Base-by-base conservation (phyloP, 2,888 invertebrate genomes). In the Mimas tiliae region DNA sequence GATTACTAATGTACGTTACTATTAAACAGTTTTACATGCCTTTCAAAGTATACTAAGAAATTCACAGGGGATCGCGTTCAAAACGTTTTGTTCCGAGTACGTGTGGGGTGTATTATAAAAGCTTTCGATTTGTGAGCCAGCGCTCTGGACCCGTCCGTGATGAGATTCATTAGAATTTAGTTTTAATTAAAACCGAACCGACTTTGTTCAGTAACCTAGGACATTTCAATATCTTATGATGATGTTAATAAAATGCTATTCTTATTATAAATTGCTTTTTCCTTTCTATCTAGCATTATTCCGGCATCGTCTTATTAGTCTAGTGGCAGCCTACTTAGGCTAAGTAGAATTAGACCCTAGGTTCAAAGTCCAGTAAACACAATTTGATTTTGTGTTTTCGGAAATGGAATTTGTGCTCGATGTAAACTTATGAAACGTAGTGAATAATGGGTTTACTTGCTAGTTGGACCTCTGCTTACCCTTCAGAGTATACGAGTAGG, bases 111-210 rank as follows among this genome's bases (percentile, higher is more conserved):
- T 51, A 27, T 45, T 58, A 38, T 58, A 58, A 58, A 58, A 58
- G 58, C 58, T 58, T 58, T 58, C 58, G 58, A 58, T 58, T 58
- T 42, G 58, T 42, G 19, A 42, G 38, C 58, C 14, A n/a, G 42
- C 42, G 19, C 38, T 58, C 38, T 42, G 19, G 19, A 19, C 58
- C 11, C 38, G 19, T 34, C 58, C 19, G 12, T 19, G 42, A 38
- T 58, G 58, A 21, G 58, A 42, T 58, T 58, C 42, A 58, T 58
- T 58, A 58, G 58, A 58, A 58, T 58, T 58, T 58, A 58, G 58
- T 58, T 58, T 58, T 58, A 58, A 38, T 42, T 58, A 38, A 64
- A 45, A 33, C 6, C 14, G 3, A 6, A 52, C 27, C 12, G 27
- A 45, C 52, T 33, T 14, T 14, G 14, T 52, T 14, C 52, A 33